These are phyloP conservation scores for Crambe crambe DNA, from an alignment of 37 sponge, comb jelly and placozoan genomes.

Conservation along the genomic window DNA sequence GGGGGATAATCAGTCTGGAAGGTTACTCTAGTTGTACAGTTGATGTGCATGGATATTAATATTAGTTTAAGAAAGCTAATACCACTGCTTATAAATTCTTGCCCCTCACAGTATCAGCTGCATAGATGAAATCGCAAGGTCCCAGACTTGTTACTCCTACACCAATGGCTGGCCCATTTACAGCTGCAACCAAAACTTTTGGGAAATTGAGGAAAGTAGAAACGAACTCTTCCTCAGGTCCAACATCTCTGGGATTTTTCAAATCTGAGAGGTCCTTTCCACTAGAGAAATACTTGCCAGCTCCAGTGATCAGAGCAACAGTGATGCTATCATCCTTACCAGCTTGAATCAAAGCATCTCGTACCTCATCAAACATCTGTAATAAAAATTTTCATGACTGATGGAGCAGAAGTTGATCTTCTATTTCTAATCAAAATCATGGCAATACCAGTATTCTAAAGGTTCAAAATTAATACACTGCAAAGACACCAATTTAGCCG, in stretches of 20 bases:
- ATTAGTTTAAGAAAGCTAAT: background rate
- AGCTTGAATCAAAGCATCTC: slow-evolving; percentile 53
- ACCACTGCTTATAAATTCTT: no score
- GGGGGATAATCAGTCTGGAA: no score
- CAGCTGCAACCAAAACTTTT: slow-evolving; percentile 91
- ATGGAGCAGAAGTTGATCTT: background rate
- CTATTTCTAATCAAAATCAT: background rate
- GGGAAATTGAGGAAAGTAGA: slow-evolving; percentile 88
- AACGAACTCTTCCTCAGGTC: slow-evolving; percentile 59
- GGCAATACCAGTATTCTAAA: background rate
- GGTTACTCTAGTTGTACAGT: no score
- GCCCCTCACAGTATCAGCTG: slow-evolving; percentile 79
- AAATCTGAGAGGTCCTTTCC: slow-evolving; percentile 95
- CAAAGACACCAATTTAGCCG: background rate
- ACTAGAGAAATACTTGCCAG: slow-evolving; percentile 92
- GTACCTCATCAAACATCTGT: slow-evolving; percentile 85
- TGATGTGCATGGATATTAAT: no score
- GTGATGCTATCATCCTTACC: slow-evolving; percentile 64
- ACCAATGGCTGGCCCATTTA: slow-evolving; percentile 97
- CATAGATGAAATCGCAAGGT: slow-evolving; percentile 90
- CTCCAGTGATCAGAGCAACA: slow-evolving; percentile 82
- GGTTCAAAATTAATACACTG: background rate
- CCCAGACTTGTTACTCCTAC: slow-evolving; percentile 88
- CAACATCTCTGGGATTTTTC: slow-evolving; percentile 40
- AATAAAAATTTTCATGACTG: no score